Base-by-base conservation (phyloP, 1,140 invertebrate genomes). In the Anastrepha obliqua region DNA sequence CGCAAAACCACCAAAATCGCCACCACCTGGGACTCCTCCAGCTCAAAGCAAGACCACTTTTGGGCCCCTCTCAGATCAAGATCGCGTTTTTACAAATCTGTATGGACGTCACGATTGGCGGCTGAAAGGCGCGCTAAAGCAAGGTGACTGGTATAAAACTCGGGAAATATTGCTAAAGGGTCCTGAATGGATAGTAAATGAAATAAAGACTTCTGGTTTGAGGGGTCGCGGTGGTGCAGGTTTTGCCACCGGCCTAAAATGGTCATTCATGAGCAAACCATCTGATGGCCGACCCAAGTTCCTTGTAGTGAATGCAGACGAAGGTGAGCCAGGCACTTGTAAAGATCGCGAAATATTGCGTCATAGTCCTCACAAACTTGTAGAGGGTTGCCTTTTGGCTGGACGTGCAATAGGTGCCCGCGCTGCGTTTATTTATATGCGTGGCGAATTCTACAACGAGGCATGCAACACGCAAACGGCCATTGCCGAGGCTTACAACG, bases 381-480 rank as follows among this genome's bases (percentile, higher is more conserved):
- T 97, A 3, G 96, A 97, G 93, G 97, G 97, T 2, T 97, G 96
- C 91, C 91, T 97, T 2, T 94, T 97, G 39, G 96, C 96, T 70
- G 96, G 96, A 2, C 90, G 93, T 20, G 95, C 96, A 3, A 97
- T 97, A 95, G 95, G 95, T 7, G 97, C 96, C 78, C 92, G 95
- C 87, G 95, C 95, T n/a, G 96, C 96, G 2, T 97, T 96, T 90
- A 96, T 97, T 89, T 97, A 97, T 91, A 96, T 97, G 85, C 94
- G 97, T 74, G 97, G 97, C 64, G 97, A 97, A 91, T 97, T 97
- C 92, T 97, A 97, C 91, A 97, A 97, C 91, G 97, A 97, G 92
- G 95, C 96, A 1, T 95, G 95, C 29, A 96, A 96, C 89, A 92
- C 97, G 85, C 96, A 97, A 91, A 92, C 96, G 58, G 96, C 97